Evolutionary conservation across 1,140 invertebrate genomes (phyloP), one percentile per base, ranked within the genome.

Genomic region (Tyrophagus putrescentiae): DNA sequence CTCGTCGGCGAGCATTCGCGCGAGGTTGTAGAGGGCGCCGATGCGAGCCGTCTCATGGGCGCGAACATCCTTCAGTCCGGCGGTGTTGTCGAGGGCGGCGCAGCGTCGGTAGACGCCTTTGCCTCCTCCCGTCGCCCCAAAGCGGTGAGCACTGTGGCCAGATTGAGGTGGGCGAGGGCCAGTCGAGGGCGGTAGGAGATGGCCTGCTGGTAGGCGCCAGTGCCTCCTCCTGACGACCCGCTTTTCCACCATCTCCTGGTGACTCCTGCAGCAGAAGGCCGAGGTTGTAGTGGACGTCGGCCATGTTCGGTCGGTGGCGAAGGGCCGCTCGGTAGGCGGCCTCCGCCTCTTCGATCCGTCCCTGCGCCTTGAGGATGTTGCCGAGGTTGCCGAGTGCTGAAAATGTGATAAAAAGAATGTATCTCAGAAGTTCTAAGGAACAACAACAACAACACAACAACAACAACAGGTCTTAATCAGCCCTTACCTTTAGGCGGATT

Each of bases 401-500:
- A 79, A n/a, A n/a, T n/a, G n/a, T n/a, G n/a, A n/a, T n/a, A n/a
- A n/a, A n/a, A n/a, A n/a, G n/a, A n/a, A n/a, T n/a, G n/a, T n/a
- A n/a, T n/a, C n/a, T n/a, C n/a, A n/a, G n/a, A n/a, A n/a, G n/a
- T n/a, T n/a, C n/a, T n/a, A n/a, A n/a, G n/a, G n/a, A n/a, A n/a
- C n/a, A n/a, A n/a, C n/a, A n/a, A n/a, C n/a, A 42, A 42, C 1
- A 42, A 42, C 18, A 42, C 2, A 42, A 42, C 18, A 42, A 42
- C 41, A 13, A 64, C 50, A 62, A 29, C 33, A 61, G 29, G 21
- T 61, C n/a, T n/a, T n/a, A n/a, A n/a, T n/a, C 27, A 4, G 2
- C 25, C 41, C 6, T 80, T 74, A 95, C 92, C 89, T 86, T 97
- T 97, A n/a, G 93, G 88, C 59, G 93, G 92, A 75, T 97, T 98